Evolutionary conservation across 2,113 vertebrate genomes (phyloP).

Genomic region (Lophotis ruficrista): DNA sequence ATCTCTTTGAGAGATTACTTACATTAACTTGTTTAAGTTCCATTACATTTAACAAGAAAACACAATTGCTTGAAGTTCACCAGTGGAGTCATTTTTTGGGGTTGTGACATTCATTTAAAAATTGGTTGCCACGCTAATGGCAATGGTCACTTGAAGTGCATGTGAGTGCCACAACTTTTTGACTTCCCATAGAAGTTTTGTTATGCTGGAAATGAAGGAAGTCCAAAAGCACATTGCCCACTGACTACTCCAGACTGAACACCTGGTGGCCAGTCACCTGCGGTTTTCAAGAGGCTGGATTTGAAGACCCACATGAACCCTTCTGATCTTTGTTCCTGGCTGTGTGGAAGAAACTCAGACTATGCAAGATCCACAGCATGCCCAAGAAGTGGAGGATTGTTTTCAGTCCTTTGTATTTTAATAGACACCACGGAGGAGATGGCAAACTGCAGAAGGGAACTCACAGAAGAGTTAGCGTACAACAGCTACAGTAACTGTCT

Average conservation of each 20-base stretch:
- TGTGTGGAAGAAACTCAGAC: neutral
- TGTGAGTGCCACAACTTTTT: neutral
- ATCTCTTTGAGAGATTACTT: conserved; percentile 50
- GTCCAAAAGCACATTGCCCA: neutral
- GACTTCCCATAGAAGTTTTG: neutral
- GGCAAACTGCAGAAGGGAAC: neutral
- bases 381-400: neutral
- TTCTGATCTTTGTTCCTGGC: neutral
- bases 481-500: neutral
- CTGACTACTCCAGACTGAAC: neutral
- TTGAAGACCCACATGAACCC: neutral
- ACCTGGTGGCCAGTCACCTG: accelerated
- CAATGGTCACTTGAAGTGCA: neutral
- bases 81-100: too few species aligned
- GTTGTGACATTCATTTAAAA: neutral
- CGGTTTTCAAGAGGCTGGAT: neutral
- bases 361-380: accelerated
- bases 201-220: neutral
- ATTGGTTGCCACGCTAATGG: neutral
- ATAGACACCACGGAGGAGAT: neutral
- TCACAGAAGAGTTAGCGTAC: neutral
- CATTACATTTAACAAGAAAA: conserved; percentile 41
- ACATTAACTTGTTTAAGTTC: conserved; percentile 23
- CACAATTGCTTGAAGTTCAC: neutral
- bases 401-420: neutral